Evolutionary conservation across 2,888 invertebrate species (phyloP).

Genomic region (Eilema griseolum): DNA sequence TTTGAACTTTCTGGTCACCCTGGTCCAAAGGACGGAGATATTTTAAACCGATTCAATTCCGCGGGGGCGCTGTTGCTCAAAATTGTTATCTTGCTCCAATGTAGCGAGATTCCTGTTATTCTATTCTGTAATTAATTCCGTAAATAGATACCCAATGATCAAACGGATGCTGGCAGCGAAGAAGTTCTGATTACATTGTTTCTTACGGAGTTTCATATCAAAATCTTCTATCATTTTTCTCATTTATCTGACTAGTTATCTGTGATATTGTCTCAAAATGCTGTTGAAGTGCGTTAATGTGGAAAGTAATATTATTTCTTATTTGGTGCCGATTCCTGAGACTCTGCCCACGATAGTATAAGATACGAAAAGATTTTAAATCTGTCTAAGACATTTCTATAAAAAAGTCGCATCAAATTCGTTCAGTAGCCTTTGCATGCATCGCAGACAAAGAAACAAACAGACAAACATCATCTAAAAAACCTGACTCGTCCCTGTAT

Average conservation of each 20-base stretch:
- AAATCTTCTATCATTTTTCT: not conserved
- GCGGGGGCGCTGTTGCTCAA: conserved; percentile 13
- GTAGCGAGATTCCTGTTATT: conserved; percentile 13
- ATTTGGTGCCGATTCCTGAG: too few relatives aligned
- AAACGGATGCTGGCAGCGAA: not conserved
- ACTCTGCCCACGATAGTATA: too few relatives aligned
- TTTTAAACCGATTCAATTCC: conserved; percentile 22
- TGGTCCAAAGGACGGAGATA: conserved; percentile 11
- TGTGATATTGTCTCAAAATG: not conserved
- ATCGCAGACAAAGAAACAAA: too few relatives aligned
- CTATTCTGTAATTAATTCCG: not conserved
- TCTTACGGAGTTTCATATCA: not conserved
- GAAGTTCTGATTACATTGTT: not conserved
- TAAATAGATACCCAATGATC: conserved; percentile 7
- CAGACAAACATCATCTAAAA: too few relatives aligned
- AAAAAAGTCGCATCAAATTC: too few relatives aligned
- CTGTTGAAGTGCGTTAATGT: too few relatives aligned
- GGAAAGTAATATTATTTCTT: too few relatives aligned
- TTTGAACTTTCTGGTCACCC: not conserved
- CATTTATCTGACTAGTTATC: not conserved
- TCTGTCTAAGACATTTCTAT: too few relatives aligned
- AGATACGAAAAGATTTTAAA: too few relatives aligned
- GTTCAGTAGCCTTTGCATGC: too few relatives aligned
- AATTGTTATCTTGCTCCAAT: conserved; percentile 22
- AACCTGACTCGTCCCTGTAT: too few relatives aligned